Evolutionary conservation across 92 coral and sea anemone species (phyloP), one percentile per base, ranked within the genome.

Genomic region (Galaxea fascicularis): DNA sequence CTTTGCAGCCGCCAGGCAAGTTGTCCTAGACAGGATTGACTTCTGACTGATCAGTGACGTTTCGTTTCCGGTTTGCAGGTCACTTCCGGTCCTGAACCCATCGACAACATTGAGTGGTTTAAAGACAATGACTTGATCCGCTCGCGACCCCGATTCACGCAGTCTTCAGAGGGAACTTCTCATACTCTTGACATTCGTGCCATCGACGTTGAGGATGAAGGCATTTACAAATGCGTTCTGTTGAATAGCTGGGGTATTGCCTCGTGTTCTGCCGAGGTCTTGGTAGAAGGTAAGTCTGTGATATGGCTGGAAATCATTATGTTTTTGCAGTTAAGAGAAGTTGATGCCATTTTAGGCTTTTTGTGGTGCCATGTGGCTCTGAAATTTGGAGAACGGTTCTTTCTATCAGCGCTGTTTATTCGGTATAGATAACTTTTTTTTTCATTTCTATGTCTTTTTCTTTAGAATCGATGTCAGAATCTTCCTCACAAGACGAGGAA

Each of bases 81-180:
- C 71, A 84, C 74, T 5, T 92, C 98, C 11, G 98, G 98, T 17
- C 94, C 91, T 4, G 95, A 94, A 54, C 73, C 84, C 28, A 83
- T 94, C 51, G 91, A 88, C 66, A 91, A 97, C 57, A 92, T 94
- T 11, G 99, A 97, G 82, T 97, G 99, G 99, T 97, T 95, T 83
- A 97, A 97, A 77, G 98, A 95, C 58, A 95, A 97, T 56, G 96
- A 95, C 59, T 80, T 97, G 28, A 73, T 94, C 58, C 98, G 89
- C 44, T 84, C 82, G 41, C 93, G 65, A 53, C 87, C 95, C 25
- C 91, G 98, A 62, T 94, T 92, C 88, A 88, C 60, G 26, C 86
- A 86, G 21, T 54, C 80, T 8, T 89, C 98, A 22, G 89, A 75
- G 0, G 95, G 76, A 12, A 71, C 77, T 39, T 24, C 10, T 8